Conservation (phyloP, 2,888 invertebrate genomes). For the Ophioninae sp. region DNA sequence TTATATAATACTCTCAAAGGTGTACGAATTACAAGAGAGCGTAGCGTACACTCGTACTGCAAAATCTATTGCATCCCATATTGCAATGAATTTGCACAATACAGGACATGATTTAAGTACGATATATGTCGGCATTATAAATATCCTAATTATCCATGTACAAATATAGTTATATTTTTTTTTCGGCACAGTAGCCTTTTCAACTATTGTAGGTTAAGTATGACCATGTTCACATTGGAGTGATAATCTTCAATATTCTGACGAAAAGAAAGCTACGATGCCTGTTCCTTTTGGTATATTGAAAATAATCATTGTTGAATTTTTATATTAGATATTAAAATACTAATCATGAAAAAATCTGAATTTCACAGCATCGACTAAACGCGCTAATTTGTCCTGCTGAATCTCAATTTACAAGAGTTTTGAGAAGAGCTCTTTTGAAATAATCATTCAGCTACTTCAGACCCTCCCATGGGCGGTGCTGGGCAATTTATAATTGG, state of each 20-base stretch:
- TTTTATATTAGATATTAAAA: neutral
- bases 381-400: no score
- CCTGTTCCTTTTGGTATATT: no score
- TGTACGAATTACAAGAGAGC: conserved; percentile 31
- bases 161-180: neutral
- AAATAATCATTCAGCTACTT: no score
- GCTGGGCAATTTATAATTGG: neutral
- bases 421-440: no score
- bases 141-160: neutral
- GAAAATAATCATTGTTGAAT: neutral
- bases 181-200: neutral
- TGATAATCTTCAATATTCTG: neutral
- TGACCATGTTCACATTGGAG: neutral
- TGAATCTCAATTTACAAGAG: no score
- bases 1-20: conserved; percentile 73
- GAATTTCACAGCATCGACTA: neutral
- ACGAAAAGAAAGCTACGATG: neutral
- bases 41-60: neutral
- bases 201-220: neutral
- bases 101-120: neutral
- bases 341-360: neutral
- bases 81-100: neutral
- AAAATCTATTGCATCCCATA: neutral
- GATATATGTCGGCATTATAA: neutral
- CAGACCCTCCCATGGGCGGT: no score